phyloP scores from a whole-genome alignment of 1,140 invertebrate species.

The Mycetomoellerius zeteki region DNA sequence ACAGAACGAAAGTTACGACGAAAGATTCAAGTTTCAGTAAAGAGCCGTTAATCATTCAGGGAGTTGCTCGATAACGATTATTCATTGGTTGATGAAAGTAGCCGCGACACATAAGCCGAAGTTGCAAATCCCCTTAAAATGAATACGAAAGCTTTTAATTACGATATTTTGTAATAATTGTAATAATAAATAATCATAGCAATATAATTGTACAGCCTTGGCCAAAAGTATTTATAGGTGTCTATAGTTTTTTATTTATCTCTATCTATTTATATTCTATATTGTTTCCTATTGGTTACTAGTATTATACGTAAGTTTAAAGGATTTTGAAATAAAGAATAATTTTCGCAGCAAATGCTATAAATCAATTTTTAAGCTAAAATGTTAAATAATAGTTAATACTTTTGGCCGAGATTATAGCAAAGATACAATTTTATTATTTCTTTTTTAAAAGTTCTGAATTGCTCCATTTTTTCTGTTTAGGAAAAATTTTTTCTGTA shows the following conservation, averaged over 20 bases:
- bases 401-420: too few relatives aligned
- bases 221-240: too few relatives aligned
- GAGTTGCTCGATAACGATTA: constrained; percentile 60
- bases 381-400: too few relatives aligned
- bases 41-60: constrained; percentile 49
- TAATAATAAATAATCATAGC: background rate
- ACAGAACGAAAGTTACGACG: constrained; percentile 28
- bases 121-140: background rate
- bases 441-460: background rate
- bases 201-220: background rate
- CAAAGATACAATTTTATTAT: background rate
- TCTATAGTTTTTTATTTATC: too few relatives aligned
- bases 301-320: too few relatives aligned
- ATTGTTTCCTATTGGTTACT: too few relatives aligned
- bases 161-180: background rate
- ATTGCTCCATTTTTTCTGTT: background rate
- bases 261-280: too few relatives aligned
- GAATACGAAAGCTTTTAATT: background rate
- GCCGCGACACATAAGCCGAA: background rate
- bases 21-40: constrained; percentile 47
- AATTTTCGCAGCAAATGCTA: too few relatives aligned
- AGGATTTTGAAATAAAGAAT: too few relatives aligned
- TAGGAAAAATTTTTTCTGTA: too few relatives aligned
- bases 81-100: constrained; percentile 18
- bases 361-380: too few relatives aligned